Percentiles rank a stretch among this genome's conserved stretches.
Conservation (phyloP, 2,113 vertebrate species). For the Melozone crissalis region DNA sequence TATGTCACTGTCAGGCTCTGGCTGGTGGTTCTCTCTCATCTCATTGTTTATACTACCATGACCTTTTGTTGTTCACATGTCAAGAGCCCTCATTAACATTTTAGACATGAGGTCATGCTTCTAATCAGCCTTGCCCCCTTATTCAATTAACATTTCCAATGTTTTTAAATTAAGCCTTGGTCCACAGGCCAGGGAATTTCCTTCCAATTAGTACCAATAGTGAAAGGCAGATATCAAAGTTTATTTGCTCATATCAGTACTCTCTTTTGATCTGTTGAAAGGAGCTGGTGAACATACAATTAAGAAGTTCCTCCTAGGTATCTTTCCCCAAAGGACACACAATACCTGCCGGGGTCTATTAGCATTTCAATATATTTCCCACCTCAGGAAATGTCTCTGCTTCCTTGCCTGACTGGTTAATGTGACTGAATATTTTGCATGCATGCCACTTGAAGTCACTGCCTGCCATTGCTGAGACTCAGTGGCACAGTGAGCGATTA, state of each 20-base stretch:
- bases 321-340: conserved; percentile 36
- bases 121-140: conserved; percentile 35
- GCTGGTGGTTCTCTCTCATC: neutral
- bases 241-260: conserved; percentile 53
- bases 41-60: conserved; percentile 28
- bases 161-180: conserved; percentile 46
- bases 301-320: conserved; percentile 61
- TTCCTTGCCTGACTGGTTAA: conserved; percentile 28
- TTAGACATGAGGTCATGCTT: conserved; percentile 48
- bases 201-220: conserved; percentile 55
- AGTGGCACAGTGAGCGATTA: neutral
- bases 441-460: neutral
- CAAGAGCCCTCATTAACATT: conserved; percentile 47
- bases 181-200: conserved; percentile 43
- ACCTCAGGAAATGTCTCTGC: conserved; percentile 60
- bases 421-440: conserved; percentile 26
- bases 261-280: conserved; percentile 62
- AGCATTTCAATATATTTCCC: conserved; percentile 59
- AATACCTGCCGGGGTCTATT: conserved; percentile 51
- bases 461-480: neutral
- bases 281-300: conserved; percentile 53
- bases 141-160: conserved; percentile 60
- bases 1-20: neutral
- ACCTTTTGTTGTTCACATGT: conserved; percentile 50
- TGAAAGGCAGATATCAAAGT: conserved; percentile 61